Evolutionary conservation across 2,888 invertebrate genomes (phyloP), one percentile per base, ranked within the genome.

Genomic region (Steromphala cineraria): DNA sequence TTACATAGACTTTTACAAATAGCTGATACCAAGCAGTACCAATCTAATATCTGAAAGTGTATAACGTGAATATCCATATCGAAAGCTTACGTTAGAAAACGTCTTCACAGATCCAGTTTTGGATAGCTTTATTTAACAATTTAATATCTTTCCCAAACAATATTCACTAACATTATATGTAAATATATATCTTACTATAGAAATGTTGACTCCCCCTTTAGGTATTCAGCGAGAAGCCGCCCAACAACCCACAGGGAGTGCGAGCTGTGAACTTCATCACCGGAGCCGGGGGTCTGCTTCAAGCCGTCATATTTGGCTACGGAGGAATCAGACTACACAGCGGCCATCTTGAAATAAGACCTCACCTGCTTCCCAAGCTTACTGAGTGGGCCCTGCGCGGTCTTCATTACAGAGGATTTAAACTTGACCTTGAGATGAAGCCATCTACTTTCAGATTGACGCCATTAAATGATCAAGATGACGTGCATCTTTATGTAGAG

Each of bases 281-380:
- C 4, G 93, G 92, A 40, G 92, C 92, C 86, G 94, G 93, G 4
- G 93, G 93, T 24, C 92, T 93, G 62, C 87, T 94, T 2, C 94
- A 94, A 84, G 84, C 90, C 1, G 82, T 94, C 62, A 80, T 93
- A 5, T 92, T 89, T 83, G 94, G 94, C 7, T 94, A 93, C 82
- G 92, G 89, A 13, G 94, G 94, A 8, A 40, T 93, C 19, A 88
- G 94, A 17, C 78, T 90, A 3, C 77, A 80, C 10, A 71, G 67
- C 7, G 83, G 87, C 67, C 80, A 84, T 10, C 84, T 90, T 5
- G 82, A 87, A 24, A 53, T 90, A 24, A 71, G 84, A 80, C 80
- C 90, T 76, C 52, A 46, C 7, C 82, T 91, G 17, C 90, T 92
- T 2, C 91, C 90, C 4, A 81, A 87, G n/a, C 77, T 82, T 0